Percentiles rank a stretch among this genome's conserved stretches.
These are phyloP conservation scores for Rhincodon typus DNA, from an alignment of 2,797 vertebrate species.

Conservation along the genomic window DNA sequence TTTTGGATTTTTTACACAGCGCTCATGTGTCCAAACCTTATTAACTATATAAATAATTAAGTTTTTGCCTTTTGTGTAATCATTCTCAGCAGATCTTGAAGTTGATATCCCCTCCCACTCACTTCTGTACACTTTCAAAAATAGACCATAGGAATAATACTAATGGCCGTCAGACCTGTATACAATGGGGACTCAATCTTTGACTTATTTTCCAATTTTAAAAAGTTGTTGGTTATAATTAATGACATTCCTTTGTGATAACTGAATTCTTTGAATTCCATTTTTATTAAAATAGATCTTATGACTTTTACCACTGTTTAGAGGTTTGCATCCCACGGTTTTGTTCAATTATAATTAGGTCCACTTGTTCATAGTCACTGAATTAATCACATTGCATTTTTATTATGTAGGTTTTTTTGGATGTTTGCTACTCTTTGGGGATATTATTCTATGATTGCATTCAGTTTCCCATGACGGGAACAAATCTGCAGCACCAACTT, in stretches of 20 bases:
- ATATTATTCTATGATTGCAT: neutral
- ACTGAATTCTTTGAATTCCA: neutral
- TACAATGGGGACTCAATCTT: neutral
- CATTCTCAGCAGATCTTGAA: neutral
- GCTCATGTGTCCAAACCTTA: neutral
- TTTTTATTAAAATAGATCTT: neutral
- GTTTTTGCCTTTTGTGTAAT: neutral
- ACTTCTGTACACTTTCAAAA: neutral
- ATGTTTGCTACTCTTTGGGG: constrained; percentile 18
- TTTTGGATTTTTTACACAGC: neutral
- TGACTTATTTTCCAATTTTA: neutral
- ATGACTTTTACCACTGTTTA: neutral
- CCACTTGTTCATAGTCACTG: neutral
- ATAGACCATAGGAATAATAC: neutral
- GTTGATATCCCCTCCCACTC: neutral
- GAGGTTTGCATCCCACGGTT: neutral
- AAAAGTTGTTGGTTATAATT: neutral
- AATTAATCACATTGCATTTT: neutral
- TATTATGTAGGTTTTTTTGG: constrained; percentile 8
- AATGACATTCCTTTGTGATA: neutral
- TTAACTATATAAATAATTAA: neutral
- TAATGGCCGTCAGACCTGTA: neutral
- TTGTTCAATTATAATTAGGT: neutral
- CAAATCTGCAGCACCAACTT: neutral
- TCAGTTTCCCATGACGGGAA: neutral